phyloP scores from a whole-genome alignment of 2,113 vertebrate species.

The Candoia aspera region DNA sequence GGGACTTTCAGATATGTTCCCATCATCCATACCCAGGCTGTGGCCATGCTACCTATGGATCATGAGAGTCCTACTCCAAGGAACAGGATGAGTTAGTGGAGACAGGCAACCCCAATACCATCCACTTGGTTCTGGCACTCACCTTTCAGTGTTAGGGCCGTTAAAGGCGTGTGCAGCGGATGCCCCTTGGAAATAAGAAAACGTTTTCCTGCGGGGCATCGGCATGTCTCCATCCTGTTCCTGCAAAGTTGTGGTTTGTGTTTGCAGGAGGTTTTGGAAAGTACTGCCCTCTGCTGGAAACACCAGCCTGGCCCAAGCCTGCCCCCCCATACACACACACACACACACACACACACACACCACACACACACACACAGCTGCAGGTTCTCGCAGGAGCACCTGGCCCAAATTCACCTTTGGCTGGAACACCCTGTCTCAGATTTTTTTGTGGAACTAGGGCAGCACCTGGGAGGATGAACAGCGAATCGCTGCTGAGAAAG shows the following conservation, averaged over 20 bases:
- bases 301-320: background rate
- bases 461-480: background rate
- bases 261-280: no score
- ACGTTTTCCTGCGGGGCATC: background rate
- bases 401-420: background rate
- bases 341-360: background rate
- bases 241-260: background rate
- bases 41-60: background rate
- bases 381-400: background rate
- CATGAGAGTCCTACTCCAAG: background rate
- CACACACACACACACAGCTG: background rate
- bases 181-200: background rate
- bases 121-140: background rate
- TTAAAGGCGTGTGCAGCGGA: background rate
- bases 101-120: background rate
- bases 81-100: background rate
- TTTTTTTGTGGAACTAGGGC: background rate
- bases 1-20: background rate
- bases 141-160: background rate
- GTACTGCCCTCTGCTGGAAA: conserved; percentile 5
- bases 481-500: background rate
- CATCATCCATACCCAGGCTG: background rate
- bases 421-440: background rate
- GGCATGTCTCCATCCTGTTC: no score
- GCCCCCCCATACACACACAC: no score